Conservation (phyloP, 2,888 invertebrate species). For the Catocala fraxini region DNA sequence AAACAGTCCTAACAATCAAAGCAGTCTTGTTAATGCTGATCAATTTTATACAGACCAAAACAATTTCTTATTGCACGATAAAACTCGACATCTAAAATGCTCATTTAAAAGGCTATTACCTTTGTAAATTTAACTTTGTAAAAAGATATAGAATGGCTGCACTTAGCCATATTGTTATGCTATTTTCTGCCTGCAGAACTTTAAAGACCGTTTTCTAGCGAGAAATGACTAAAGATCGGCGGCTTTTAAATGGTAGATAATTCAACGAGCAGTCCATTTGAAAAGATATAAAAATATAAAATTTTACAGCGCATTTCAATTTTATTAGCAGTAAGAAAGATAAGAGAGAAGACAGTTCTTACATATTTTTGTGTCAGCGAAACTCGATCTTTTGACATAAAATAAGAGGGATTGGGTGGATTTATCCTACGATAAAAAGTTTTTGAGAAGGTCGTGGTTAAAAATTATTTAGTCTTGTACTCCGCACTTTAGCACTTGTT, state of each 20-base stretch:
- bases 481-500: no score
- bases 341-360: not conserved
- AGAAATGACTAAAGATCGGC: not conserved
- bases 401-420: not conserved
- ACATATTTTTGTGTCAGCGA: conserved; percentile 18
- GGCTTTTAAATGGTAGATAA: conserved; percentile 14
- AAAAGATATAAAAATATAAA: conserved; percentile 10
- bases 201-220: not conserved
- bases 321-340: conserved; percentile 13
- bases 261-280: conserved; percentile 4
- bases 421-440: no score
- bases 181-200: conserved; percentile 5
- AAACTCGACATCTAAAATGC: not conserved
- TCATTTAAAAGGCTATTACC: conserved; percentile 4
- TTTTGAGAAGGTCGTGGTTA: no score
- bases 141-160: conserved; percentile 9
- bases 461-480: no score
- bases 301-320: conserved; percentile 10
- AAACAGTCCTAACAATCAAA: conserved; percentile 2
- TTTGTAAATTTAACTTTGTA: conserved; percentile 6
- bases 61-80: not conserved
- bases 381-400: conserved; percentile 11
- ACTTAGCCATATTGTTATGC: conserved; percentile 12
- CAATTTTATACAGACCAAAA: not conserved
- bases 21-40: not conserved